These are phyloP conservation scores for Uria lomvia DNA, from an alignment of 2,113 vertebrate genomes.

Conservation along the genomic window DNA sequence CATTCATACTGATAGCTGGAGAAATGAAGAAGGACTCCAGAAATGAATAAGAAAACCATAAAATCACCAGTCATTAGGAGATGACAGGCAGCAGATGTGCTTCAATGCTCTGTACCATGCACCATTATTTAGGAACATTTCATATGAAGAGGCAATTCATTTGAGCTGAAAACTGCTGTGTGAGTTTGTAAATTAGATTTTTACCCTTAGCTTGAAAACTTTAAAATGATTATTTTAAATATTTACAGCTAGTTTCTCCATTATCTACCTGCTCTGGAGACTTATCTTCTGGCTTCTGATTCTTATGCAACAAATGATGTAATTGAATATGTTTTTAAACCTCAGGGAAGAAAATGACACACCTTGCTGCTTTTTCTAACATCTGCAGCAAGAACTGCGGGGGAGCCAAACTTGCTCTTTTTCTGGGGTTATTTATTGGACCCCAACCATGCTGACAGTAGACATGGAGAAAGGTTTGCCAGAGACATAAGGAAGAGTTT, in stretches of 20 bases:
- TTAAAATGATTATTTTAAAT: neutral
- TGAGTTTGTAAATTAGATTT: constrained; percentile 12
- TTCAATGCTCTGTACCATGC: neutral
- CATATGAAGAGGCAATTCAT: neutral
- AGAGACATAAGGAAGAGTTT: neutral
- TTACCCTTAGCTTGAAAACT: neutral
- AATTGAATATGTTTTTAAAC: neutral
- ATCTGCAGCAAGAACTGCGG: neutral
- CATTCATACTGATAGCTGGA: neutral
- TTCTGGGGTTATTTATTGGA: neutral
- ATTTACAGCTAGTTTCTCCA: neutral
- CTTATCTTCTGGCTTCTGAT: neutral
- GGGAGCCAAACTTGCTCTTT: neutral
- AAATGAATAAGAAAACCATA: constrained; percentile 2
- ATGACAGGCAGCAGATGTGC: constrained; percentile 28
- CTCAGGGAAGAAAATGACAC: neutral
- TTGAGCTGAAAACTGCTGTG: neutral
- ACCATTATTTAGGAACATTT: constrained; percentile 17
- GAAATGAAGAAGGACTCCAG: neutral
- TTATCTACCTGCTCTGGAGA: neutral
- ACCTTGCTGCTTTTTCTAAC: neutral
- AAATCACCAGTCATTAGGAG: constrained; percentile 28
- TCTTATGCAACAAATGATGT: neutral
- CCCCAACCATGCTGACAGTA: neutral
- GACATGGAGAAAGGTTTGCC: neutral